Conservation (phyloP, 1,140 invertebrate species). For the Penaeus japonicus region DNA sequence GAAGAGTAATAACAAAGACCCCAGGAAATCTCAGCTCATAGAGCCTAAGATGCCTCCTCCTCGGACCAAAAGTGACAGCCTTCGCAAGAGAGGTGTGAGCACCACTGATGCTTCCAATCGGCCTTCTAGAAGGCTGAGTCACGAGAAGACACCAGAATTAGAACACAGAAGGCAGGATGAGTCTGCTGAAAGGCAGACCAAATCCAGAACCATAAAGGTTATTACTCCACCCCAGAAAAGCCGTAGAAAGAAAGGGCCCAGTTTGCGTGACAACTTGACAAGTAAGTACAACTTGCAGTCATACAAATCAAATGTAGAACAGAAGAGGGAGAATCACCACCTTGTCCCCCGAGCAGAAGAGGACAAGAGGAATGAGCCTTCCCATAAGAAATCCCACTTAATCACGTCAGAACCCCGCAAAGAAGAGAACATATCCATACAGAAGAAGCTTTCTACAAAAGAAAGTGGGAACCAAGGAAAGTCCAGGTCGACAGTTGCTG, state of each 20-base stretch:
- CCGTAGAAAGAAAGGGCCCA: not conserved
- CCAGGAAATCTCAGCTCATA: constrained; percentile 6
- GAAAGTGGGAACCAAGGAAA: not conserved
- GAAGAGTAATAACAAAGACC: not conserved
- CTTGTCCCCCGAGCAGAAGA: not conserved
- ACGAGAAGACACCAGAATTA: not conserved
- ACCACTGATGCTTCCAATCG: not conserved
- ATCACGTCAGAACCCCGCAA: not conserved
- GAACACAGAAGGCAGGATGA: not conserved
- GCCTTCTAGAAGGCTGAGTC: not conserved
- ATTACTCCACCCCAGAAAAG: not conserved
- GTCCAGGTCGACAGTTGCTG: constrained; percentile 39
- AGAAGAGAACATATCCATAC: constrained; percentile 51
- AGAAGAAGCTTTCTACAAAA: not conserved
- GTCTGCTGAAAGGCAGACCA: not conserved
- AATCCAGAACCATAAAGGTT: not conserved
- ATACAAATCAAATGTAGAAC: constrained; percentile 24
- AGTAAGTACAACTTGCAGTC: constrained; percentile 28
- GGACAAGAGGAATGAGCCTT: not conserved
- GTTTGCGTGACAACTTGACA: constrained; percentile 29
- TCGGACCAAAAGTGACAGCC: not conserved
- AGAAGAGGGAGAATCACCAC: constrained; percentile 28
- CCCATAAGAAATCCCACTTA: constrained; percentile 8
- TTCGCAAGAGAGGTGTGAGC: not conserved
- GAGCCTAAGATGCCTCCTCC: constrained; percentile 14